Conservation (phyloP, 2,113 vertebrate species). For the Synodontis membranacea region DNA sequence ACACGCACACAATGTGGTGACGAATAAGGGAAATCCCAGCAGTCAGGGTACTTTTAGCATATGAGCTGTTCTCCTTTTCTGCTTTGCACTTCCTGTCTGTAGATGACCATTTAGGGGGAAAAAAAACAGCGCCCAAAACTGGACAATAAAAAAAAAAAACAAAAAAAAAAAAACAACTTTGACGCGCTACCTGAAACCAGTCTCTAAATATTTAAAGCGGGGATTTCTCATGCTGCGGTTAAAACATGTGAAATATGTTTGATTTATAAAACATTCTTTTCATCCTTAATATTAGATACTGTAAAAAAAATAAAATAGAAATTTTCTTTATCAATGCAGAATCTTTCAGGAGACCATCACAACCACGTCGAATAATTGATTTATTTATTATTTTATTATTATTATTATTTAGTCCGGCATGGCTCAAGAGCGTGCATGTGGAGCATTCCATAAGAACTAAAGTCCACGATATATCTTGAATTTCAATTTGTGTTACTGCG, state of each 20-base stretch:
- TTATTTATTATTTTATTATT: too few species aligned
- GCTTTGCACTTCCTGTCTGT: constrained; percentile 15
- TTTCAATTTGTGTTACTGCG: not conserved
- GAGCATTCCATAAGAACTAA: not conserved
- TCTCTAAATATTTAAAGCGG: not conserved
- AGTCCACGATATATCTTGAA: not conserved
- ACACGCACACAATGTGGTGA: not conserved
- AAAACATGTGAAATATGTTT: not conserved
- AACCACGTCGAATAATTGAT: not conserved
- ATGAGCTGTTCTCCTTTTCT: constrained; percentile 22
- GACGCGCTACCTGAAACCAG: not conserved
- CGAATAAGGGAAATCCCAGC: constrained; percentile 33
- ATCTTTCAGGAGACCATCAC: not conserved
- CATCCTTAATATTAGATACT: not conserved
- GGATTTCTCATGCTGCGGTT: not conserved
- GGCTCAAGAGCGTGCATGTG: not conserved
- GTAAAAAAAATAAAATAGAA: not conserved
- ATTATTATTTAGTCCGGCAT: too few species aligned
- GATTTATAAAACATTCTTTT: not conserved
- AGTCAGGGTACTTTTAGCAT: constrained; percentile 18
- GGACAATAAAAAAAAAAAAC: constrained; percentile 25
- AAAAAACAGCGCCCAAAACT: not conserved
- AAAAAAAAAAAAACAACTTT: not conserved
- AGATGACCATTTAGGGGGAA: constrained; percentile 32
- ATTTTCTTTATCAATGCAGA: not conserved